These are phyloP conservation scores for Cherax quadricarinatus DNA, from an alignment of 1,140 invertebrate genomes.

Conservation along the genomic window DNA sequence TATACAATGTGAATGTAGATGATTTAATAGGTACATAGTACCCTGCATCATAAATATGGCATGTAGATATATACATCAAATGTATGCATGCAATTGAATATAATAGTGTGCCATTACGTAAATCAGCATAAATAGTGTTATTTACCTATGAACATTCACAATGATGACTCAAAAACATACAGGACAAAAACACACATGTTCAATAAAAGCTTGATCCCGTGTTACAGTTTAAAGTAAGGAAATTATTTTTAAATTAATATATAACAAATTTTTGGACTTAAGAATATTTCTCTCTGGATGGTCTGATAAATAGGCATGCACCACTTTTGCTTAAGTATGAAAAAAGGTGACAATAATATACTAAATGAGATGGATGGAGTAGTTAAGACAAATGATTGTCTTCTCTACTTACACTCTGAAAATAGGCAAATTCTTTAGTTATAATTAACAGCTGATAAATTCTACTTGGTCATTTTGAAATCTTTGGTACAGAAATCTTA, in stretches of 20 bases:
- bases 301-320: neutral
- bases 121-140: conserved; percentile 54
- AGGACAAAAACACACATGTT: conserved; percentile 37
- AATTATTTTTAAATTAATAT: neutral
- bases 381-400: neutral
- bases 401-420: neutral
- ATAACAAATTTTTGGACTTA: neutral
- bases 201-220: conserved; percentile 38
- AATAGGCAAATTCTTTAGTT: neutral
- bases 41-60: conserved; percentile 68
- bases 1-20: conserved; percentile 66
- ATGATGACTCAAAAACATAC: conserved; percentile 11
- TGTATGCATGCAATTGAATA: conserved; percentile 59
- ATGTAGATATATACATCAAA: conserved; percentile 71
- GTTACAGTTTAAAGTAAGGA: neutral
- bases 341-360: too few species aligned
- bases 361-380: too few species aligned
- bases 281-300: neutral
- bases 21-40: conserved; percentile 68
- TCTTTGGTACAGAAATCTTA: conserved; percentile 17
- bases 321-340: too few species aligned
- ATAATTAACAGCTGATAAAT: neutral
- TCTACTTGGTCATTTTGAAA: neutral
- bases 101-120: conserved; percentile 57
- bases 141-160: too few species aligned